Evolutionary conservation across 2,797 vertebrate genomes (phyloP).

Genomic region (Dipus sagitta): DNA sequence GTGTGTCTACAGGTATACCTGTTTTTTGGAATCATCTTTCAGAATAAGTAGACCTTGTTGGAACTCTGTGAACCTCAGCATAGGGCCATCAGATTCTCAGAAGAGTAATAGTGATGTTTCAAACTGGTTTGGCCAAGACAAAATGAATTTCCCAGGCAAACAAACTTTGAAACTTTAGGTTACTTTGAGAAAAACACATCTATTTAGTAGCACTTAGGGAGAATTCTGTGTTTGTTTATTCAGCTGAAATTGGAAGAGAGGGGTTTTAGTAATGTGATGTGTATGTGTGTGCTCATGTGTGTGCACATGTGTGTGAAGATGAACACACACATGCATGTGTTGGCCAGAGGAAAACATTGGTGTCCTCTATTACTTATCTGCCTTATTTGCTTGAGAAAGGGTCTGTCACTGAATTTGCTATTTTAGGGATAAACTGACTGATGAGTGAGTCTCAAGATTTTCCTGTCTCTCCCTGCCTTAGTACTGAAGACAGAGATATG

Average conservation of each 20-base stretch:
- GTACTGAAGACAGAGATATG: too few species aligned
- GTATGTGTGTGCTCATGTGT: too few species aligned
- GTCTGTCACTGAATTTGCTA: too few species aligned
- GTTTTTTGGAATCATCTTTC: neutral
- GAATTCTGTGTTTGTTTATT: neutral
- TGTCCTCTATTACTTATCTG: too few species aligned
- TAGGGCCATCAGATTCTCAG: neutral
- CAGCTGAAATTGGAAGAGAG: neutral
- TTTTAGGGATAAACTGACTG: too few species aligned
- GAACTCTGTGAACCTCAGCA: neutral
- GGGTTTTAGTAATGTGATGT: too few species aligned
- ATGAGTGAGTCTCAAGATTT: too few species aligned
- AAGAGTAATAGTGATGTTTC: neutral
- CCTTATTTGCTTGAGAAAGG: too few species aligned
- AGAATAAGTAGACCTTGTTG: neutral
- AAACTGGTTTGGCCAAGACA: neutral
- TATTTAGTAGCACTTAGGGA: neutral
- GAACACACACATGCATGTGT: too few species aligned
- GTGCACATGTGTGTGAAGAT: too few species aligned
- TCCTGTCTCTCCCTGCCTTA: too few species aligned
- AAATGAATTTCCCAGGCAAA: neutral
- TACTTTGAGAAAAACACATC: neutral
- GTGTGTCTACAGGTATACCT: neutral
- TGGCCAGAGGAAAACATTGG: too few species aligned
- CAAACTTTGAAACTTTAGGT: neutral